Conservation (phyloP, 1,140 invertebrate genomes). For the Platyura marginata region DNA sequence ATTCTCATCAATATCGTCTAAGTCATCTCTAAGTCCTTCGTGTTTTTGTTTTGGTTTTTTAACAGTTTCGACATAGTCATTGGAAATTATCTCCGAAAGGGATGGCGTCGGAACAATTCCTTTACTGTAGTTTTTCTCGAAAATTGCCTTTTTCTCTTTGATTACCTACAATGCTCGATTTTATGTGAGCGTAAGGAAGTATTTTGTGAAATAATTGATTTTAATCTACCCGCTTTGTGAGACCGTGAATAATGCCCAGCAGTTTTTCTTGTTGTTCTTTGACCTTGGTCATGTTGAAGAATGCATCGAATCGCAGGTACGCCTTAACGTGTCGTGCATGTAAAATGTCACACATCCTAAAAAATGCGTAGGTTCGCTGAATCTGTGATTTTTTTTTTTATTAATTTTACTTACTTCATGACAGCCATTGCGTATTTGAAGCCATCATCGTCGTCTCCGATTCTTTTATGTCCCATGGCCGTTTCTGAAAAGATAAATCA, state of each 20-base stretch:
- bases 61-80: conserved; percentile 10
- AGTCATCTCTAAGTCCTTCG: conserved; percentile 40
- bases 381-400: neutral
- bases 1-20: conserved; percentile 52
- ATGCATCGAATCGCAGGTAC: conserved; percentile 32
- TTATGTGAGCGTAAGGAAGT: conserved; percentile 6
- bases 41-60: conserved; percentile 21
- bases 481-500: conserved; percentile 36
- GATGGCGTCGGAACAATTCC: conserved; percentile 23
- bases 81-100: conserved; percentile 13
- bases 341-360: conserved; percentile 43
- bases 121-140: conserved; percentile 27
- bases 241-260: conserved; percentile 38
- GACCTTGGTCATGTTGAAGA: conserved; percentile 38
- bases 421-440: conserved; percentile 54
- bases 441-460: conserved; percentile 38
- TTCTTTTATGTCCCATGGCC: conserved; percentile 47
- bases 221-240: conserved; percentile 35
- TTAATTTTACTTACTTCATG: conserved; percentile 30
- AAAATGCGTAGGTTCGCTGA: too few species aligned
- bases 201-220: neutral
- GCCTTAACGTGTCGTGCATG: conserved; percentile 45
- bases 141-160: conserved; percentile 32
- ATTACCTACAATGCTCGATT: too few species aligned
- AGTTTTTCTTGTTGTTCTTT: conserved; percentile 36